phyloP scores from a whole-genome alignment of 2,113 vertebrate species.

The Macroglossus sobrinus region DNA sequence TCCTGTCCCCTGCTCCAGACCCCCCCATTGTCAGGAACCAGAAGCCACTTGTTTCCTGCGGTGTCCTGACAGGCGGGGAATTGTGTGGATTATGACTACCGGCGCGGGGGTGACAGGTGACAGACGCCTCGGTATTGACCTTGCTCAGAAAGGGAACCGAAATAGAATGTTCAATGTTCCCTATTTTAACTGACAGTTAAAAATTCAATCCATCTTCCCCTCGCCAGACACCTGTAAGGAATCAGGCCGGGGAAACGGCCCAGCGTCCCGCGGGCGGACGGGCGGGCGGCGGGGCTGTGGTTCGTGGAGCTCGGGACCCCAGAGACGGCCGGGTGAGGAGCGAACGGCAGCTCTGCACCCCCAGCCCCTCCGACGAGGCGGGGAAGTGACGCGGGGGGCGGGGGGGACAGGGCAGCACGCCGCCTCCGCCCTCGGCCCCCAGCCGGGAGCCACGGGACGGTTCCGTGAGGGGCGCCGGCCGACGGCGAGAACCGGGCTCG shows the following conservation, averaged over 20 bases:
- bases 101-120: constrained; percentile 75
- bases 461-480: rapidly evolving
- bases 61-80: constrained; percentile 70
- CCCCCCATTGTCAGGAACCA: constrained; percentile 22
- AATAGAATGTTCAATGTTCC: constrained; percentile 67
- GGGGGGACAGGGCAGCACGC: rapidly evolving
- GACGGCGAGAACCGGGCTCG: rapidly evolving
- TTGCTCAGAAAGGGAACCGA: constrained; percentile 66
- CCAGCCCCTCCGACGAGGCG: background rate
- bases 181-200: constrained; percentile 67
- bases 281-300: background rate
- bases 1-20: constrained; percentile 3
- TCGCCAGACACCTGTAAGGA: constrained; percentile 48
- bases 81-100: constrained; percentile 78
- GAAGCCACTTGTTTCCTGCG: constrained; percentile 59
- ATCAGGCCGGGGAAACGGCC: constrained; percentile 58
- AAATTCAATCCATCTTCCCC: constrained; percentile 68
- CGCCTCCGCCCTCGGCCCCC: rapidly evolving
- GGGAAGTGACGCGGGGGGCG: rapidly evolving
- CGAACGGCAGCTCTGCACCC: rapidly evolving
- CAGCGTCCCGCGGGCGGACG: background rate
- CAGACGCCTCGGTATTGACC: constrained; percentile 67
- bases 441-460: rapidly evolving
- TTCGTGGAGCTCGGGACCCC: background rate
- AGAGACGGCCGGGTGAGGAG: background rate